Conservation (phyloP, 2,113 vertebrate species). For the Ginglymostoma cirratum region DNA sequence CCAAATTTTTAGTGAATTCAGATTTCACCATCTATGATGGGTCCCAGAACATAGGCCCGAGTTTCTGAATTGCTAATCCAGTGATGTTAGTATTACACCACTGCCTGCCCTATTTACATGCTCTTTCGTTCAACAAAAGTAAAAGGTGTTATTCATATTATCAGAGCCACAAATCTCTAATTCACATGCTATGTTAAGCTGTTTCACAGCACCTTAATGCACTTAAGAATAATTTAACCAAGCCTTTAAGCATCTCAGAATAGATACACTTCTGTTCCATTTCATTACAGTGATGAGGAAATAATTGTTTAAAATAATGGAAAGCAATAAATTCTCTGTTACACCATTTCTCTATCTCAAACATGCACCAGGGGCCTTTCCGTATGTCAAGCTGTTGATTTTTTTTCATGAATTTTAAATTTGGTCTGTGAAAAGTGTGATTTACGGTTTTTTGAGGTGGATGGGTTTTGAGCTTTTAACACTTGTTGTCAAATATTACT, state of each 20-base stretch:
- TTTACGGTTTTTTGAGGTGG: neutral
- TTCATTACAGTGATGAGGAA: neutral
- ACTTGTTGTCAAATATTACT: neutral
- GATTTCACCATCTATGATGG: too few relatives aligned
- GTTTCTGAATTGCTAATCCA: too few relatives aligned
- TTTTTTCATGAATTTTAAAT: neutral
- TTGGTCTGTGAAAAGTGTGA: neutral
- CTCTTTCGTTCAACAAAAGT: neutral
- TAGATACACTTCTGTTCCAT: neutral
- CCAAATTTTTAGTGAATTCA: too few relatives aligned
- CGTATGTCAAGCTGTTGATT: neutral
- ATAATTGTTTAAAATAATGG: neutral
- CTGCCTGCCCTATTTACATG: neutral
- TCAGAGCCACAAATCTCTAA: neutral
- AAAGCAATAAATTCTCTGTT: neutral
- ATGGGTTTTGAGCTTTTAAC: neutral
- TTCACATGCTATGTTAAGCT: neutral
- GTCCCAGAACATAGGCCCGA: too few relatives aligned
- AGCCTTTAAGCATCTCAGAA: neutral
- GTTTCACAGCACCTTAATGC: neutral
- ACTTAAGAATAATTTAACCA: neutral
- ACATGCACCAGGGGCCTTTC: neutral
- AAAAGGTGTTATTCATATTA: neutral
- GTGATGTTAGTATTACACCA: too few relatives aligned
- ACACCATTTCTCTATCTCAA: neutral